Conservation (phyloP, 2,113 vertebrate genomes). For the Ctenodactylus gundi region DNA sequence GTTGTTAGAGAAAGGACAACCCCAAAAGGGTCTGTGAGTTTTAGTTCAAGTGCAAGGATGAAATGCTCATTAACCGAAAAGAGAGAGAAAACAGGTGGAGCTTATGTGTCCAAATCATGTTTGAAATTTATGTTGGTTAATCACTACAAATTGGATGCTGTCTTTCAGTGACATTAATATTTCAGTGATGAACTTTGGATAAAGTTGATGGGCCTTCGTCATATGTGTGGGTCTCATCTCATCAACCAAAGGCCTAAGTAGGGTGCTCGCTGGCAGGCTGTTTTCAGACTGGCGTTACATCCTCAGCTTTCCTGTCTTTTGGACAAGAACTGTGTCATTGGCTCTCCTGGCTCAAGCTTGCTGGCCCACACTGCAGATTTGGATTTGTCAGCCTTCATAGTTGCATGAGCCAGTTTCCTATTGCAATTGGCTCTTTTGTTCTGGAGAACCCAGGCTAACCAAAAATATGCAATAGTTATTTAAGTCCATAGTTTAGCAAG, state of each 20-base stretch:
- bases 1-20: neutral
- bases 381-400: neutral
- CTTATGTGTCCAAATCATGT: neutral
- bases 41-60: neutral
- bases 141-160: neutral
- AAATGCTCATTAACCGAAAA: neutral
- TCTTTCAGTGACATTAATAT: neutral
- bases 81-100: neutral
- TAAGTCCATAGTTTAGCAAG: neutral
- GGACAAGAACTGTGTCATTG: neutral
- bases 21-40: neutral
- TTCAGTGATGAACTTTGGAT: neutral
- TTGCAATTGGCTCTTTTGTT: neutral
- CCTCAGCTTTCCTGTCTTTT: neutral
- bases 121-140: slow-evolving; percentile 4
- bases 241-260: neutral
- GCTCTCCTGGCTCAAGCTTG: neutral
- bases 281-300: neutral
- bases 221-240: neutral
- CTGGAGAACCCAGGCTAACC: neutral
- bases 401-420: neutral
- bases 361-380: neutral
- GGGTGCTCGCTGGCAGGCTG: neutral
- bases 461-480: neutral
- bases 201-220: neutral